These are phyloP conservation scores for Bombycilla garrulus DNA, from an alignment of 2,113 vertebrate species.

Conservation along the genomic window DNA sequence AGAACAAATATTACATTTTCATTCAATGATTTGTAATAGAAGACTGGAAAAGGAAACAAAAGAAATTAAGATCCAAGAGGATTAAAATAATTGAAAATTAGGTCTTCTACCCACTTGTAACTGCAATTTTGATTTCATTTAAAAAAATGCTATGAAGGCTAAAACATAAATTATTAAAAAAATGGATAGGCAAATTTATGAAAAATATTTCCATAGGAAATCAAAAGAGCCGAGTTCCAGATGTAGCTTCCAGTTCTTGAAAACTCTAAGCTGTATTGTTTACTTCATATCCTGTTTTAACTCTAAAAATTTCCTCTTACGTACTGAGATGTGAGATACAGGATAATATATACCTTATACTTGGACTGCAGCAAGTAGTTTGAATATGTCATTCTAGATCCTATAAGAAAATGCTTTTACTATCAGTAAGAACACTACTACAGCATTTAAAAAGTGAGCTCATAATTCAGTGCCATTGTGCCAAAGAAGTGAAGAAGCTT, in stretches of 20 bases:
- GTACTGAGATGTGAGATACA: background rate
- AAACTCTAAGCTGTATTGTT: background rate
- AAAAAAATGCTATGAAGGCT: background rate
- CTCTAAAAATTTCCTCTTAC: background rate
- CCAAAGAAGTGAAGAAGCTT: background rate
- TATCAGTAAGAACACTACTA: background rate
- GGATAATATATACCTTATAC: background rate
- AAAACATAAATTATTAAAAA: background rate
- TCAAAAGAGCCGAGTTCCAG: background rate
- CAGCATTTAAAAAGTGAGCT: background rate
- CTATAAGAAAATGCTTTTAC: background rate
- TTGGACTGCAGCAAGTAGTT: background rate
- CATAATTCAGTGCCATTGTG: background rate
- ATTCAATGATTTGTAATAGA: background rate
- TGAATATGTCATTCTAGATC: background rate
- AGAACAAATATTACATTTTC: background rate
- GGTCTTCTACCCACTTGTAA: rapidly evolving
- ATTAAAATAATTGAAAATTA: background rate
- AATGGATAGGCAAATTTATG: background rate
- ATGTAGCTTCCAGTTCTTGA: background rate
- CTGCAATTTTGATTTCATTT: background rate
- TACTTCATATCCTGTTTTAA: background rate
- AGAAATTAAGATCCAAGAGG: background rate
- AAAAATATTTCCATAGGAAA: background rate
- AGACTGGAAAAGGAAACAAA: background rate